Evolutionary conservation across 2,797 vertebrate species (phyloP).

Genomic region (Chlorospingus semifuscus): DNA sequence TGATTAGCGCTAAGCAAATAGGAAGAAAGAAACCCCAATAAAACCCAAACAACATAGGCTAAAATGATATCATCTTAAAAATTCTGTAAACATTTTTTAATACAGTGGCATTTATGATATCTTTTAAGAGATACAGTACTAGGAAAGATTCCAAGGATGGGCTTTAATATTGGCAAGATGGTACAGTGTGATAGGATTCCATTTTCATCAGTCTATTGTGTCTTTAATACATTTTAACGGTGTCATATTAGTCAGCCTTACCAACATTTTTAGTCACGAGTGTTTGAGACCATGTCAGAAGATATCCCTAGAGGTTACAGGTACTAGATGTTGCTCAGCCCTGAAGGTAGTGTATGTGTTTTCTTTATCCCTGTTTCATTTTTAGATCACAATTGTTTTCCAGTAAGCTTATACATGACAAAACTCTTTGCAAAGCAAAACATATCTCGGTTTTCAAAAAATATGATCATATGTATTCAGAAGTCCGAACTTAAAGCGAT

Average conservation of each 20-base stretch:
- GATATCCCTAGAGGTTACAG: neutral
- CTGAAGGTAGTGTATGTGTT: neutral
- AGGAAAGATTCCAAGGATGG: neutral
- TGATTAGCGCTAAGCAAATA: neutral
- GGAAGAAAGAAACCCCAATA: neutral
- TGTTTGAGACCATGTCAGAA: neutral
- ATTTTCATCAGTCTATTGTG: neutral
- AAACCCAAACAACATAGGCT: neutral
- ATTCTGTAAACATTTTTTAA: neutral
- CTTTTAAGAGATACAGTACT: neutral
- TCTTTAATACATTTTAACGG: neutral
- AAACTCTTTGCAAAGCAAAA: neutral
- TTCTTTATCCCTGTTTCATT: neutral
- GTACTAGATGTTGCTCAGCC: neutral
- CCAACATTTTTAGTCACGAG: neutral
- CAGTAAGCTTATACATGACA: neutral
- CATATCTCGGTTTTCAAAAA: neutral
- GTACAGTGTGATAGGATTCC: neutral
- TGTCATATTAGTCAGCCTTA: neutral
- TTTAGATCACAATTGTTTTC: neutral
- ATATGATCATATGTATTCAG: neutral
- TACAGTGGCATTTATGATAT: neutral
- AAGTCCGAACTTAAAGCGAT: neutral
- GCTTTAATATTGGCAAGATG: neutral
- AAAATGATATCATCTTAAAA: neutral